A percentile compares a stretch with the other conserved stretches of the same genome.
phyloP scores from a whole-genome alignment of 2,888 invertebrate genomes.

The Drosophila infuscata region DNA sequence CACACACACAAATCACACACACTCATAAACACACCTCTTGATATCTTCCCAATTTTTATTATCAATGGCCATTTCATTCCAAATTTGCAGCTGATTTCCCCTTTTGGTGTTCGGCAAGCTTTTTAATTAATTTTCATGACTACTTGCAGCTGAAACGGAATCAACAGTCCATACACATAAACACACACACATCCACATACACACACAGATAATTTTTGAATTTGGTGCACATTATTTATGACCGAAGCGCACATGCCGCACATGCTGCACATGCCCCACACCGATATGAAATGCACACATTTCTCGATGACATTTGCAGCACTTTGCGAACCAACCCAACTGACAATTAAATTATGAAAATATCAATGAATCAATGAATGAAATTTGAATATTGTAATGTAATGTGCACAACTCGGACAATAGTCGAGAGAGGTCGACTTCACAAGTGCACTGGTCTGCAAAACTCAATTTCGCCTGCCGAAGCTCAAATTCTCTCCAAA shows the following conservation, averaged over 20 bases:
- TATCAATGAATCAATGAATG: conserved; percentile 1
- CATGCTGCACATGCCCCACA: not conserved
- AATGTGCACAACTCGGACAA: not conserved
- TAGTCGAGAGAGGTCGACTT: not conserved
- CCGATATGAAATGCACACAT: not conserved
- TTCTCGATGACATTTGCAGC: conserved; percentile 1
- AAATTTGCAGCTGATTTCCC: conserved; percentile 16
- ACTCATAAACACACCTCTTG: not conserved
- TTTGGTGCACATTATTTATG: conserved; percentile 54
- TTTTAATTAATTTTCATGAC: conserved; percentile 73
- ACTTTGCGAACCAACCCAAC: conserved; percentile 17
- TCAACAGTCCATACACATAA: conserved; percentile 14
- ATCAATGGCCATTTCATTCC: conserved; percentile 8
- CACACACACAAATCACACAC: not conserved
- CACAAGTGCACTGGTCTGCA: not conserved
- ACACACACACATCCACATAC: not conserved
- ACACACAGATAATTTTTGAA: conserved; percentile 5
- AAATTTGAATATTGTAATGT: conserved; percentile 10
- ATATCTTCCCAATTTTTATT: not conserved
- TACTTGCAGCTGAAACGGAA: conserved; percentile 39
- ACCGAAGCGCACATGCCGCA: conserved; percentile 5
- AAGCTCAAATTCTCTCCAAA: not conserved
- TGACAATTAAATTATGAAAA: conserved; percentile 26
- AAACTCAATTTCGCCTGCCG: not conserved
- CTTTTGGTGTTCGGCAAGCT: conserved; percentile 31